phyloP scores from a whole-genome alignment of 2,113 vertebrate genomes.

The Pollachius pollachius region DNA sequence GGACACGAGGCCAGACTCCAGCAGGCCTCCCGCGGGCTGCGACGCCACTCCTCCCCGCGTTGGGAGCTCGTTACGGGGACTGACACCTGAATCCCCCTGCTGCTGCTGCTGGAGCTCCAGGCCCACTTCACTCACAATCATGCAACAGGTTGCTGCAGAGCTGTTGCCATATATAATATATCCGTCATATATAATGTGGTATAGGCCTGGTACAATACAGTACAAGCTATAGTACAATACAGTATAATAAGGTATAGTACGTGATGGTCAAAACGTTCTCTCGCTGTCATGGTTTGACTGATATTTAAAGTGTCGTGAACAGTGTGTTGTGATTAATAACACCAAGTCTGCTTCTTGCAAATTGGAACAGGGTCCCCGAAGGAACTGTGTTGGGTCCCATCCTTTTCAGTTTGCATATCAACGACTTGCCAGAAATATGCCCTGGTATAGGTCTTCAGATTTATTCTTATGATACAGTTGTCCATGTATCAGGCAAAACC shows the following conservation, averaged over 20 bases:
- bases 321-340: background rate
- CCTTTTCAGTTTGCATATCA: background rate
- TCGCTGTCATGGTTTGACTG: background rate
- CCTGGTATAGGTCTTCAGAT: background rate
- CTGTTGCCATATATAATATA: background rate
- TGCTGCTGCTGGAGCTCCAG: slow-evolving; percentile 22
- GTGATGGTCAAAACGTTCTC: too few species aligned
- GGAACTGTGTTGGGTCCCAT: background rate
- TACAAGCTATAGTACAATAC: background rate
- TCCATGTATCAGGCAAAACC: slow-evolving; percentile 1
- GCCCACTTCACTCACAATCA: slow-evolving; percentile 23
- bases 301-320: background rate
- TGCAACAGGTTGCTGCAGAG: background rate
- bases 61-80: slow-evolving; percentile 31
- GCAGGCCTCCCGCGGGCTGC: background rate
- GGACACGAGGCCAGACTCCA: slow-evolving; percentile 16
- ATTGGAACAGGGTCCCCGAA: background rate
- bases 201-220: background rate
- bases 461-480: background rate
- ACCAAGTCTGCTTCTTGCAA: background rate
- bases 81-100: slow-evolving; percentile 31
- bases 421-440: slow-evolving; percentile 5
- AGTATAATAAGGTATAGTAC: background rate
- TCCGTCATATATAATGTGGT: background rate
- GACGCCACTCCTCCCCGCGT: slow-evolving; percentile 13